Conservation (phyloP, 2,113 vertebrate genomes). For the Myotis yumanensis region DNA sequence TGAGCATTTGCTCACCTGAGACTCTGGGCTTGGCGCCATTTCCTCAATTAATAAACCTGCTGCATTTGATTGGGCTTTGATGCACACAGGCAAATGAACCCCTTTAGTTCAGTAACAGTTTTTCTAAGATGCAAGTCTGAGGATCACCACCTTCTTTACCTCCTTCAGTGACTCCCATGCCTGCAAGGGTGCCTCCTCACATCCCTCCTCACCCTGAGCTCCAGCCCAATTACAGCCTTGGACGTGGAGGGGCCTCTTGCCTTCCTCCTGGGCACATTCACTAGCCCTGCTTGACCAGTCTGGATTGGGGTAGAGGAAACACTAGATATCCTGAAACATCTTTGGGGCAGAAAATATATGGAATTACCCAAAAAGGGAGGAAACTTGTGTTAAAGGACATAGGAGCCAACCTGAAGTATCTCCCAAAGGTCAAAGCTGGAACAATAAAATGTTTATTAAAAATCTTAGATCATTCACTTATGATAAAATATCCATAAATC, state of each 20-base stretch:
- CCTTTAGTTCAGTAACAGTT: not conserved
- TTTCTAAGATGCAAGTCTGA: not conserved
- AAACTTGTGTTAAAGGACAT: not conserved
- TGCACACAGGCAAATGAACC: not conserved
- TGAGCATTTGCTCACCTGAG: not conserved
- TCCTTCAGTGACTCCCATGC: not conserved
- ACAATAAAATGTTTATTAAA: not conserved
- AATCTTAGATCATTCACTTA: not conserved
- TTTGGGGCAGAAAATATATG: not conserved
- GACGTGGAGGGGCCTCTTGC: not conserved
- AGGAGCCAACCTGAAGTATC: not conserved
- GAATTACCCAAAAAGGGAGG: not conserved
- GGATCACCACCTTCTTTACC: not conserved
- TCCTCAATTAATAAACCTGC: not conserved
- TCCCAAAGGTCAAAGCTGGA: not conserved
- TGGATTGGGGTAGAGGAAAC: not conserved
- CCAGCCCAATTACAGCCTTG: not conserved
- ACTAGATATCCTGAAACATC: not conserved
- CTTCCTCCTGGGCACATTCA: not conserved
- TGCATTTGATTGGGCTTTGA: not conserved
- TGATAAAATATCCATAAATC: not conserved
- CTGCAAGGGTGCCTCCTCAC: not conserved
- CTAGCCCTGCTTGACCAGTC: not conserved
- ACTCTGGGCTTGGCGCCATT: not conserved
- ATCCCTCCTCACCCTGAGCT: not conserved